These are phyloP conservation scores for Stenodema calcarata DNA, from an alignment of 2,888 invertebrate genomes.

Conservation along the genomic window DNA sequence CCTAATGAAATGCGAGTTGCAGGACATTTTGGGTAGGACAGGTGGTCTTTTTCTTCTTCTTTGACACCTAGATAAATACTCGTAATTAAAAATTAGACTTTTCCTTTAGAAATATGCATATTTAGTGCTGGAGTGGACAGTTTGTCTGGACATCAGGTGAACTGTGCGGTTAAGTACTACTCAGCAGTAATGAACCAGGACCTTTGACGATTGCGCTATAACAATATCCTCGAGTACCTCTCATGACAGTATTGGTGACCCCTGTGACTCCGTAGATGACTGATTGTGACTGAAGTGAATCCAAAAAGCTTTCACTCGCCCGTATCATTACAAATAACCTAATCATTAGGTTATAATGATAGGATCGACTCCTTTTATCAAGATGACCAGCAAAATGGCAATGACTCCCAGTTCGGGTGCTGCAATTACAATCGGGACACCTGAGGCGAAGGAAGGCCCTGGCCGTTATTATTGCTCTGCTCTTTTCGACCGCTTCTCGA, in stretches of 20 bases:
- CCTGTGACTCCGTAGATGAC: background rate
- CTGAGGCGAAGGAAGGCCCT: slow-evolving; percentile 13
- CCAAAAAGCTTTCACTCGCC: slow-evolving; percentile 6
- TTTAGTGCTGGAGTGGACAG: no score
- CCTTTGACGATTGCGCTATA: no score
- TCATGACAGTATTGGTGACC: background rate
- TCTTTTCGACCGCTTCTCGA: background rate
- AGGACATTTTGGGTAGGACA: no score
- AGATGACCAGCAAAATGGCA: slow-evolving; percentile 33
- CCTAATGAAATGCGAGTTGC: no score
- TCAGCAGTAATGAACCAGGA: no score
- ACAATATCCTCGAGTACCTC: no score
- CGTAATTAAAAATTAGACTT: no score
- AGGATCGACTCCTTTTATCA: slow-evolving; percentile 26
- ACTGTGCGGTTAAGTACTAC: no score
- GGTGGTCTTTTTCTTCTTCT: no score
- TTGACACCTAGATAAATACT: no score
- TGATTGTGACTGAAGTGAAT: background rate
- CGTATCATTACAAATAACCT: slow-evolving; percentile 18
- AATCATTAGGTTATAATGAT: slow-evolving; percentile 24
- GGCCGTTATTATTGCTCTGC: background rate
- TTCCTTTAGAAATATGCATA: no score
- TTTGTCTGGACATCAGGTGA: no score
- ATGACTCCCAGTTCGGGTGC: slow-evolving; percentile 20
- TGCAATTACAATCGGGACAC: slow-evolving; percentile 31